phyloP scores from a whole-genome alignment of 2,888 invertebrate genomes.

The Caenorhabditis panamensis region DNA sequence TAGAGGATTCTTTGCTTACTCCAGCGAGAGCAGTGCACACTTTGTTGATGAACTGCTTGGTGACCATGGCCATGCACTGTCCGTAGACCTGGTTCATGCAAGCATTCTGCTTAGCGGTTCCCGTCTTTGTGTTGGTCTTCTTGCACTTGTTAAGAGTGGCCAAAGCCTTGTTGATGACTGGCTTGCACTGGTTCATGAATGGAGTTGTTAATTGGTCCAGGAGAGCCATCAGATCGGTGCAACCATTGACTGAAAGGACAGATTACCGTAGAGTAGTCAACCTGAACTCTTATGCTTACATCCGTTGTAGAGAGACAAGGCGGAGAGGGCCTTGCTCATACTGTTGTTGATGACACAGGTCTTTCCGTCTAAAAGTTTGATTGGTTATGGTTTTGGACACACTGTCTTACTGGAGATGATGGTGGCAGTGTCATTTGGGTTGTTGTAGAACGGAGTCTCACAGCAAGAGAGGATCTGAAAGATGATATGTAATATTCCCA shows the following conservation, averaged over 20 bases:
- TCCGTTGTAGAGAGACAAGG: constrained; percentile 42
- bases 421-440: constrained; percentile 38
- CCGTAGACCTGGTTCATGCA: constrained; percentile 51
- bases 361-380: constrained; percentile 38
- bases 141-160: constrained; percentile 44
- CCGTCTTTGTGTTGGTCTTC: constrained; percentile 34
- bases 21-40: constrained; percentile 35
- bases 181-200: constrained; percentile 40
- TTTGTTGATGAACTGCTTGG: constrained; percentile 49
- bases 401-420: constrained; percentile 1
- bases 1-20: neutral
- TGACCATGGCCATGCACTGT: constrained; percentile 39
- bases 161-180: constrained; percentile 38
- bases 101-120: constrained; percentile 51
- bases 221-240: constrained; percentile 38
- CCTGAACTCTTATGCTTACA: constrained; percentile 6
- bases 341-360: constrained; percentile 54
- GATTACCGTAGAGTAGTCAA: neutral
- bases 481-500: neutral
- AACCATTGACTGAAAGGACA: constrained; percentile 36
- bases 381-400: neutral
- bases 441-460: constrained; percentile 39
- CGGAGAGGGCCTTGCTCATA: constrained; percentile 50
- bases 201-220: constrained; percentile 31
- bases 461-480: constrained; percentile 39